Evolutionary conservation across 2,113 vertebrate species (phyloP), one percentile per base, ranked within the genome.

Genomic region (Bagarius yarrelli): DNA sequence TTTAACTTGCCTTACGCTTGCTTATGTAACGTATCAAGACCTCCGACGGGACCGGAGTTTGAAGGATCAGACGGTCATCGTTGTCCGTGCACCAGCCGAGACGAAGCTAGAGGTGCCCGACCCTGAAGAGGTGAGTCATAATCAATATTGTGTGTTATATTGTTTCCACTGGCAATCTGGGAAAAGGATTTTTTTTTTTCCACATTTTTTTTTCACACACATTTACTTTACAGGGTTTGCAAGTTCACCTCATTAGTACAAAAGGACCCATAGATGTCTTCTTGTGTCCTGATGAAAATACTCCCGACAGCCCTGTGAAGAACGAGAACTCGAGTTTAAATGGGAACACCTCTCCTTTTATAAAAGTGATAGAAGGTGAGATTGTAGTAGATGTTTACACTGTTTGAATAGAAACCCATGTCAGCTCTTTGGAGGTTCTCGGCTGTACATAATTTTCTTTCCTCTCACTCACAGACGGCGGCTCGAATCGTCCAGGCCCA

Each of bases 91-190:
- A 55, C 97, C 97, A 57, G 91, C 94, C 74, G 96, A 96, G 91
- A 98, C 97, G 70, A 95, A 93, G 90, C 93, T 99, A 87, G 94
- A 97, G 91, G 95, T 99, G 90, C 95, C 95, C 87, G 95, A 98
- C 83, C 96, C 95, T 66, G 81, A 93, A 78, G 95, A 99, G 95
- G 97, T 99, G 40, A 71, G 73, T 55, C 14, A 4, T 21, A 15
- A 21, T n/a, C 1, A 19, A 19, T 79, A 36, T 25, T 47, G 21
- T 25, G 55, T 4, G 8, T 36, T 0, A 5, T 23, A 3, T 55
- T 5, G 18, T 60, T 40, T 14, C 0, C 8, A 5, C 36, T 76
- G 34, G 27, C 15, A 19, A 40, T 30, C 36, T 2, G 25, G 6
- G 15, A 60, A 32, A 11, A 15, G 12, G 12, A 18, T 2, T 53